phyloP scores from a whole-genome alignment of 1,140 invertebrate genomes.

The Drosophila mayri region DNA sequence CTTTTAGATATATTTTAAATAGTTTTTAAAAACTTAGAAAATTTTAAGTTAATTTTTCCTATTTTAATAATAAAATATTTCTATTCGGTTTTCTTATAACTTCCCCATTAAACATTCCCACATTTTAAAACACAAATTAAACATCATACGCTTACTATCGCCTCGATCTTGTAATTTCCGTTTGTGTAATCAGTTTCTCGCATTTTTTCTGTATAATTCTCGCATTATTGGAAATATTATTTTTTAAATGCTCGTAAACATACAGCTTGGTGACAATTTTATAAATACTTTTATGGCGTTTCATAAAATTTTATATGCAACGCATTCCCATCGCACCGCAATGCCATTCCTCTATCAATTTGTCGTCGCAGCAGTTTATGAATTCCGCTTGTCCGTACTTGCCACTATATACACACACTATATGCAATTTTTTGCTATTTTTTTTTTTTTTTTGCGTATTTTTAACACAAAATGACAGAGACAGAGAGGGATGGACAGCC shows the following conservation, averaged over 20 bases:
- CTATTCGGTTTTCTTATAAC: background rate
- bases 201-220: slow-evolving; percentile 62
- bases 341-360: slow-evolving; percentile 62
- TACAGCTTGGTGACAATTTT: slow-evolving; percentile 71
- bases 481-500: slow-evolving; percentile 24
- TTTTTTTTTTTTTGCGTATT: slow-evolving; percentile 49
- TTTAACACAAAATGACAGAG: slow-evolving; percentile 54
- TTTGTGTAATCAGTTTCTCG: slow-evolving; percentile 29
- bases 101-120: background rate
- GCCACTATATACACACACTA: slow-evolving; percentile 22
- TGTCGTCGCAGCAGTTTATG: slow-evolving; percentile 75
- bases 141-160: slow-evolving; percentile 30
- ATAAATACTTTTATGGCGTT: slow-evolving; percentile 82
- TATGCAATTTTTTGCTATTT: slow-evolving; percentile 53
- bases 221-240: slow-evolving; percentile 62
- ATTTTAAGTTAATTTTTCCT: background rate
- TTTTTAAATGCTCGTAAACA: slow-evolving; percentile 78
- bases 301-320: slow-evolving; percentile 79
- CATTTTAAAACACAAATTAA: slow-evolving; percentile 13
- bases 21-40: background rate
- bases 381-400: slow-evolving; percentile 49
- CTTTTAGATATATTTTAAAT: background rate
- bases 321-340: slow-evolving; percentile 9
- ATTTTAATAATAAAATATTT: background rate
- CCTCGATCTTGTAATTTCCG: slow-evolving; percentile 49